Evolutionary conservation across 1,140 invertebrate species (phyloP).

Genomic region (Thaumatotibia leucotreta): DNA sequence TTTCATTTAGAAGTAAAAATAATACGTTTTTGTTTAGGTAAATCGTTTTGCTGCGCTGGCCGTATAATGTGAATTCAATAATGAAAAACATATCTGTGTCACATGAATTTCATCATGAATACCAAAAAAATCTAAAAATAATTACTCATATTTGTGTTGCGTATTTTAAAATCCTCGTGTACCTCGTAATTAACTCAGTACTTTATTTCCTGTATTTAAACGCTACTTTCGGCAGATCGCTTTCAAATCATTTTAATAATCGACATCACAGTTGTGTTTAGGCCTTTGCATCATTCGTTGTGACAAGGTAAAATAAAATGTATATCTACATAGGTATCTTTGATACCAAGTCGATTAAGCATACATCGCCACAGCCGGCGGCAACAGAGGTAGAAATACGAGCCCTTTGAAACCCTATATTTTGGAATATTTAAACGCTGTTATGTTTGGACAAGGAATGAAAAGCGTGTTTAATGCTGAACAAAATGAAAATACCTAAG

Average conservation of each 20-base stretch:
- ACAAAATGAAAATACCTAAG: too few relatives aligned
- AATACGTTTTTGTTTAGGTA: too few relatives aligned
- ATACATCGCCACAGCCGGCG: not conserved
- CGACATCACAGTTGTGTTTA: too few relatives aligned
- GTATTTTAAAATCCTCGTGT: not conserved
- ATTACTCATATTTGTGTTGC: not conserved
- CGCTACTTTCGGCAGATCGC: not conserved
- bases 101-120: too few relatives aligned
- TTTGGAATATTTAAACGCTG: not conserved
- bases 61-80: too few relatives aligned
- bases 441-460: not conserved
- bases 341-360: too few relatives aligned
- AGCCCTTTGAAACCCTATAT: not conserved
- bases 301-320: too few relatives aligned
- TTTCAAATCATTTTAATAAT: not conserved
- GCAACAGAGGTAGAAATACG: not conserved
- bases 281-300: too few relatives aligned
- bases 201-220: not conserved
- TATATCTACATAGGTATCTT: too few relatives aligned
- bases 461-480: not conserved
- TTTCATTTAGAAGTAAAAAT: too few relatives aligned
- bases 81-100: too few relatives aligned
- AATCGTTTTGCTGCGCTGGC: too few relatives aligned
- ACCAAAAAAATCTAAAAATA: not conserved
- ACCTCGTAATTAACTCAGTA: not conserved